Evolutionary conservation across 2,797 vertebrate genomes (phyloP).

Genomic region (Phrynocephalus vlangalii): DNA sequence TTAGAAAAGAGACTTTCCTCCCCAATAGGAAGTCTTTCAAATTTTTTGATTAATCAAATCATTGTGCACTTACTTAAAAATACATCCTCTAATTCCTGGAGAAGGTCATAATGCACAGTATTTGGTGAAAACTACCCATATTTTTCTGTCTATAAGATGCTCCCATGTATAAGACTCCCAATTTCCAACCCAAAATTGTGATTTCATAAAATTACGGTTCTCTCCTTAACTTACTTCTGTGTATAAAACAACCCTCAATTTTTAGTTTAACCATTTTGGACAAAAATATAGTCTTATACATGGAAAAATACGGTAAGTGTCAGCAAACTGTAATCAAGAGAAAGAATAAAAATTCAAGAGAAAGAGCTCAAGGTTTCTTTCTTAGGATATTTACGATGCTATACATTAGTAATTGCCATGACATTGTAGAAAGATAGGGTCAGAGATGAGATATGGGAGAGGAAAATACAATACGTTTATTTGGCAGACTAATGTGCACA

Average conservation of each 20-base stretch:
- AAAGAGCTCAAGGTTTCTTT: conserved; percentile 62
- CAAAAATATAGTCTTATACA: too few relatives aligned
- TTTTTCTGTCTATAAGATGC: too few relatives aligned
- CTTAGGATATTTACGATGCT: conserved; percentile 29
- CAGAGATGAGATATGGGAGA: not conserved
- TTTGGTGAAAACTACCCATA: conserved; percentile 58
- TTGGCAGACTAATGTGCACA: conserved; percentile 8
- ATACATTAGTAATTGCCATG: conserved; percentile 4
- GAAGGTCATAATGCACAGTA: conserved; percentile 69
- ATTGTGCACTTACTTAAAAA: conserved; percentile 72
- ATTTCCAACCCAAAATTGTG: too few relatives aligned
- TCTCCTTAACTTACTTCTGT: too few relatives aligned
- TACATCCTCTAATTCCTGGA: conserved; percentile 71
- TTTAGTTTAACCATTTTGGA: too few relatives aligned
- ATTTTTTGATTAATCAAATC: conserved; percentile 78
- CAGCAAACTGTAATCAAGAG: conserved; percentile 68
- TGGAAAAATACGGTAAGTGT: conserved; percentile 40
- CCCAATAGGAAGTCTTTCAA: conserved; percentile 68
- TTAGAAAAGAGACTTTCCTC: conserved; percentile 56
- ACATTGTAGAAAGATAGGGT: not conserved
- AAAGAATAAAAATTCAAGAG: conserved; percentile 67
- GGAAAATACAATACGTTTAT: not conserved
- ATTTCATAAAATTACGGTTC: too few relatives aligned
- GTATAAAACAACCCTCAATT: too few relatives aligned
- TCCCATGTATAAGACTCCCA: too few relatives aligned